Conservation (phyloP, 2,888 invertebrate species). For the Erannis defoliaria region DNA sequence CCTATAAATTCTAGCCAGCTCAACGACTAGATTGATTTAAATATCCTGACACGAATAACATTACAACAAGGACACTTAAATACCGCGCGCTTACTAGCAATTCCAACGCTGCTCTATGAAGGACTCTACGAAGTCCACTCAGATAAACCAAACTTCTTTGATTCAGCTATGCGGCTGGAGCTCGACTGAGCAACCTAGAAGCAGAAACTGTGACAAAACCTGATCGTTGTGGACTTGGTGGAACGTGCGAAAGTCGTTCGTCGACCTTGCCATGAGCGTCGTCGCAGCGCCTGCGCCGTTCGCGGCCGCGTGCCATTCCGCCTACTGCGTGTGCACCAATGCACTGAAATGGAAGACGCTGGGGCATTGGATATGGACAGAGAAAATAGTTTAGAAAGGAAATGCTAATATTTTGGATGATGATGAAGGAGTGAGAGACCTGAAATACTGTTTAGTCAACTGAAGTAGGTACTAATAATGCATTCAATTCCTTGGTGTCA, state of each 20-base stretch:
- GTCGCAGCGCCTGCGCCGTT: slow-evolving; percentile 61
- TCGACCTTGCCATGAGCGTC: slow-evolving; percentile 80
- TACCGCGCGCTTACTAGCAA: not conserved
- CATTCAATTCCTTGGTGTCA: too few relatives aligned
- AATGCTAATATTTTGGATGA: too few relatives aligned
- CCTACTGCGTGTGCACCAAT: slow-evolving; percentile 67
- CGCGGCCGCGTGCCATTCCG: slow-evolving; percentile 80
- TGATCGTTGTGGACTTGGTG: slow-evolving; percentile 53
- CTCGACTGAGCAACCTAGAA: slow-evolving; percentile 48
- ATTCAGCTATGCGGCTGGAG: slow-evolving; percentile 37
- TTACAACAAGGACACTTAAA: not conserved
- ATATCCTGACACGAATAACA: not conserved
- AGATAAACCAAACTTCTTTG: not conserved
- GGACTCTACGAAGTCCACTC: slow-evolving; percentile 1
- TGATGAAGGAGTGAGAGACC: too few relatives aligned
- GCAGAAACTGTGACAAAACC: slow-evolving; percentile 59
- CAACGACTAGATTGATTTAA: not conserved
- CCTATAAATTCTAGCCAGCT: not conserved
- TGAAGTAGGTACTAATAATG: not conserved
- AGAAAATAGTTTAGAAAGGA: too few relatives aligned
- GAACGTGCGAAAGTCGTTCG: slow-evolving; percentile 85
- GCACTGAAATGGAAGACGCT: slow-evolving; percentile 53
- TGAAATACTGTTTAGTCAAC: not conserved
- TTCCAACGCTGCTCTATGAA: too few relatives aligned
- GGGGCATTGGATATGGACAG: too few relatives aligned